Evolutionary conservation across 2,113 vertebrate species (phyloP).

Genomic region (Apteryx owenii): DNA sequence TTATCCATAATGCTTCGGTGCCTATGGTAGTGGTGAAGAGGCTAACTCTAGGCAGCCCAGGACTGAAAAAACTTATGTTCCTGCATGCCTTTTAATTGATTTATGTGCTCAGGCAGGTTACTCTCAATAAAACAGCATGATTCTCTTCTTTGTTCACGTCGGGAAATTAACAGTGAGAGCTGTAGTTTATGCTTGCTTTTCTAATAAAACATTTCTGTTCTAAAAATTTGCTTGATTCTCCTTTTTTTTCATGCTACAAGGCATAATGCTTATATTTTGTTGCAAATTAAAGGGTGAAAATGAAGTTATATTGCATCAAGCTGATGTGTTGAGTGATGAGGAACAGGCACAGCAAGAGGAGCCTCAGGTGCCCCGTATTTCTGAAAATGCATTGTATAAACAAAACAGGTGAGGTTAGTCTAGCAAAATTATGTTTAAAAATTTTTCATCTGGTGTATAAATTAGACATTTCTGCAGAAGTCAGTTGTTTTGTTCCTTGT

Average conservation of each 20-base stretch:
- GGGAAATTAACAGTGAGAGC: background rate
- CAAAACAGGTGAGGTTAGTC: conserved; percentile 66
- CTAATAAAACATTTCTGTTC: background rate
- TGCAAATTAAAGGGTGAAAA: conserved; percentile 48
- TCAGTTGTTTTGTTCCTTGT: background rate
- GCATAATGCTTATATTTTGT: conserved; percentile 22
- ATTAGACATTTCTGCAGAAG: background rate
- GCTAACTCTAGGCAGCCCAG: background rate
- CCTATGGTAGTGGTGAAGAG: background rate
- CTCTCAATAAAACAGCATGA: background rate
- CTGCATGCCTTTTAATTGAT: background rate
- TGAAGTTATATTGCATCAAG: conserved; percentile 45
- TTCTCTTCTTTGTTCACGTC: background rate
- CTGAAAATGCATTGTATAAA: conserved; percentile 14
- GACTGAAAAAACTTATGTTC: background rate
- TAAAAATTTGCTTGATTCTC: background rate
- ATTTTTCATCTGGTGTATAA: background rate
- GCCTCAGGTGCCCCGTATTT: background rate
- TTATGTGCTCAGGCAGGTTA: background rate
- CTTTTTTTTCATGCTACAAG: background rate
- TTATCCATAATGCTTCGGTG: background rate
- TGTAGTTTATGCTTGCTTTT: background rate
- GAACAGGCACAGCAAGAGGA: conserved; percentile 7
- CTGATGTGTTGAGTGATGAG: conserved; percentile 4
- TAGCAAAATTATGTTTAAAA: background rate